Evolutionary conservation across 2,113 vertebrate genomes (phyloP), one percentile per base, ranked within the genome.

Genomic region (Ibidorhyncha struthersii): DNA sequence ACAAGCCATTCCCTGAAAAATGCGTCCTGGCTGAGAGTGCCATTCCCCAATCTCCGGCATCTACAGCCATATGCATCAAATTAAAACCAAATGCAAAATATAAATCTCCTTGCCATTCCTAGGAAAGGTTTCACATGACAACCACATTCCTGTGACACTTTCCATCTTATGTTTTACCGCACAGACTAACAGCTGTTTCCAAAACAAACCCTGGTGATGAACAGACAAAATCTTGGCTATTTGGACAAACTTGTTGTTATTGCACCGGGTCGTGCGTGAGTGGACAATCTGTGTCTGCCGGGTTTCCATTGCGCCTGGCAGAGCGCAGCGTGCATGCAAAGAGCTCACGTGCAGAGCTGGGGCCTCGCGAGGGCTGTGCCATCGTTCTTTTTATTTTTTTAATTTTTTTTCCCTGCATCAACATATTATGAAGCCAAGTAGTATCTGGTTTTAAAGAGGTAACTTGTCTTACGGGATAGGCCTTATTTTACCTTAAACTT

Each of bases 121-220:
- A 14, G 71, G 95, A 22, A 96, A 77, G 95, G 95, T 96, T 97
- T 97, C 94, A 14, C 94, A 95, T 97, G 97, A 97, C 97, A 91
- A 8, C 84, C 84, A 2, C 96, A 96, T 96, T 97, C 96, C 96
- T 90, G 93, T 97, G 97, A 96, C 96, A 94, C 94, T 97, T 97
- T 96, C 95, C 96, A 96, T 96, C 95, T 90, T 94, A 21, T 94
- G 86, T 66, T 91, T 91, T 90, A 96, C 95, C 87, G 8, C 96
- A 87, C 82, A 38, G 71, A 38, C 91, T 63, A 96, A 91, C 95
- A 95, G 96, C 96, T 97, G 95, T 94, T 96, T 97, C 97, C 96
- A 97, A 96, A 97, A 95, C 95, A 97, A 97, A 95, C 87, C 91
- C 91, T 2, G 86, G 72, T 65, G 94, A 79, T 81, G 94, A 95